These are phyloP conservation scores for Anabacerthia variegaticeps DNA, from an alignment of 2,797 vertebrate species.

Conservation along the genomic window DNA sequence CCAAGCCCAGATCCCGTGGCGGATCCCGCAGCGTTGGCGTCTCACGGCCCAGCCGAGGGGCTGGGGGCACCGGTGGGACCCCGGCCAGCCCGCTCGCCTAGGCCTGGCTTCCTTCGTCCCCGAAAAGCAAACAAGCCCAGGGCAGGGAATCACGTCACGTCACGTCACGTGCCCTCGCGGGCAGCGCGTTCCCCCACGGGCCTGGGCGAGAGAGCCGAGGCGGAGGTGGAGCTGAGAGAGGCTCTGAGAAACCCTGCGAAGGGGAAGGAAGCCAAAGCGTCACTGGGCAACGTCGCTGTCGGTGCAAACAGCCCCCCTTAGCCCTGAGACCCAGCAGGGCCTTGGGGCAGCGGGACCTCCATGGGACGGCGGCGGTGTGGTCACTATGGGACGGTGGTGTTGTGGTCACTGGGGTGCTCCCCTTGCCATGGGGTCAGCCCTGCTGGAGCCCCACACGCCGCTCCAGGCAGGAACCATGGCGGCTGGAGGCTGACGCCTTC, in stretches of 20 bases:
- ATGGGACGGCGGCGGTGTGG: too few relatives aligned
- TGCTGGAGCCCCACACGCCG: accelerated
- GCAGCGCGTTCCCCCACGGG: background rate
- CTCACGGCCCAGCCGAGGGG: background rate
- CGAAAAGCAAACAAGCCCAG: background rate
- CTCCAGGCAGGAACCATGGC: accelerated
- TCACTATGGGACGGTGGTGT: accelerated
- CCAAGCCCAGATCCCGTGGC: background rate
- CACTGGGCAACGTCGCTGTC: background rate
- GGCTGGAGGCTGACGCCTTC: background rate
- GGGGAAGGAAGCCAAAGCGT: constrained; percentile 35
- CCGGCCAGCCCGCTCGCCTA: background rate
- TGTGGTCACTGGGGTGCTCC: accelerated
- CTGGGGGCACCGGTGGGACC: background rate
- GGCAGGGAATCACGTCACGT: background rate
- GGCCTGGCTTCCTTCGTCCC: background rate
- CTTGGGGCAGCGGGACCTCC: background rate
- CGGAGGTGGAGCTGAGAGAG: constrained; percentile 28
- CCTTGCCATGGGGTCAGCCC: accelerated
- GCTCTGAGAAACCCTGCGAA: background rate
- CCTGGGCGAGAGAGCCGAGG: background rate
- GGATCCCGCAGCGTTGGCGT: too few relatives aligned
- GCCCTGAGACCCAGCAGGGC: background rate
- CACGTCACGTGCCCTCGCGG: background rate
- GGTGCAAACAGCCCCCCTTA: background rate